Conservation (phyloP, 2,797 vertebrate species). For the Trematomus bernacchii region DNA sequence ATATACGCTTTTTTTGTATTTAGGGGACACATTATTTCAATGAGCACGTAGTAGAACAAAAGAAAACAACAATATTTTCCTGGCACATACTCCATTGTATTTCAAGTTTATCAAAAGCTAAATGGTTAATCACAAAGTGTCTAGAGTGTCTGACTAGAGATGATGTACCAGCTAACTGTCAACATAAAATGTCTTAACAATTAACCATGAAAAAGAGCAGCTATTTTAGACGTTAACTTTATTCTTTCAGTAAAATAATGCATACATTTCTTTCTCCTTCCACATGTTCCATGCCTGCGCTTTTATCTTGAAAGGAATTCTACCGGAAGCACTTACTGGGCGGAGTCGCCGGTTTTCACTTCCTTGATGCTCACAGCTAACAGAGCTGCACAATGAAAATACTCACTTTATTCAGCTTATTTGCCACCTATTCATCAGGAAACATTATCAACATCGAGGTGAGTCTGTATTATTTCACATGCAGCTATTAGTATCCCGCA, state of each 20-base stretch:
- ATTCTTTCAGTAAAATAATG: not conserved
- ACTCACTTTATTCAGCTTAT: conserved; percentile 57
- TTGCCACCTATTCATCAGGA: conserved; percentile 30
- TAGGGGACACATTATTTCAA: not conserved
- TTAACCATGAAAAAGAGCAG: not conserved
- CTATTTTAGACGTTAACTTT: not conserved
- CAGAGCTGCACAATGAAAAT: conserved; percentile 61
- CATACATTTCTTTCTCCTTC: not conserved
- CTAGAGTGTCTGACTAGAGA: not conserved
- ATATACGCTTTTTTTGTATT: not conserved
- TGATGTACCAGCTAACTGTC: not conserved
- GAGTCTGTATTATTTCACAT: conserved; percentile 5
- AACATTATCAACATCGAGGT: conserved; percentile 75
- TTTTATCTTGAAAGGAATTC: conserved; percentile 68
- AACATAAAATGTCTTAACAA: not conserved
- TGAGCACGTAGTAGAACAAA: not conserved
- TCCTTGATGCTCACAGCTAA: conserved; percentile 54
- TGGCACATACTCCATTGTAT: not conserved
- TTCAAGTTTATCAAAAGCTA: not conserved
- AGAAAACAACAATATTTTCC: not conserved
- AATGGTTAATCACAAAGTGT: not conserved
- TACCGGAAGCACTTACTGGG: conserved; percentile 40
- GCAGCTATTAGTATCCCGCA: fast-evolving
- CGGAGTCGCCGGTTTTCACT: conserved; percentile 42
- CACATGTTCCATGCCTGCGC: not conserved